phyloP scores from a whole-genome alignment of 1,140 invertebrate species.

The Lordiphosa clarofinis region DNA sequence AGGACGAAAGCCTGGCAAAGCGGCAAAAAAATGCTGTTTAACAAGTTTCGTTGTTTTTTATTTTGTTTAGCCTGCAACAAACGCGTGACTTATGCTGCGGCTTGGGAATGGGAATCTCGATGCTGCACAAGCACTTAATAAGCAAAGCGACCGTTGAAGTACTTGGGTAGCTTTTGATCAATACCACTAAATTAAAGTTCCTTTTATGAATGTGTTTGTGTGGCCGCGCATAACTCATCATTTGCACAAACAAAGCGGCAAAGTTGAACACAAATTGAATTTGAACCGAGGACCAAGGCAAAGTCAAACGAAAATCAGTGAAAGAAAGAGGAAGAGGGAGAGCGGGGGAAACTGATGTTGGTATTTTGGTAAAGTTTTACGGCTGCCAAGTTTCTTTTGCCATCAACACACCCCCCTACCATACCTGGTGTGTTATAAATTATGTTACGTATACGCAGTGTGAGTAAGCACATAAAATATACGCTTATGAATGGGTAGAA shows the following conservation, averaged over 20 bases:
- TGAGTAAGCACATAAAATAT: conserved; percentile 57
- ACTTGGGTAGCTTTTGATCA: conserved; percentile 2
- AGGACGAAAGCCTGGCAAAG: conserved; percentile 7
- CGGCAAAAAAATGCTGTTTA: conserved; percentile 53
- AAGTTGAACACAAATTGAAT: conserved; percentile 50
- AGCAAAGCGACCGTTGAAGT: conserved; percentile 19
- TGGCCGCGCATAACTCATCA: conserved; percentile 17
- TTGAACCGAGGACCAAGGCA: conserved; percentile 29
- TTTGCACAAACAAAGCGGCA: conserved; percentile 26
- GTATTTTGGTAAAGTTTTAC: conserved; percentile 39
- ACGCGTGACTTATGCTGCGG: conserved; percentile 53
- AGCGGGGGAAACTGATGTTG: conserved; percentile 23
- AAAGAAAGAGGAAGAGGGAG: neutral
- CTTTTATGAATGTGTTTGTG: neutral
- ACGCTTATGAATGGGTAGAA: conserved; percentile 59
- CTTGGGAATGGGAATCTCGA: conserved; percentile 34
- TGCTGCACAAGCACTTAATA: conserved; percentile 51
- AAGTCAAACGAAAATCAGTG: conserved; percentile 28
- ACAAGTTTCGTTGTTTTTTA: conserved; percentile 51
- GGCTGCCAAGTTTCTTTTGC: conserved; percentile 7
- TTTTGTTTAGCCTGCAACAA: conserved; percentile 10
- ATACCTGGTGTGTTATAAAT: conserved; percentile 47
- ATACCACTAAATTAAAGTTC: conserved; percentile 31
- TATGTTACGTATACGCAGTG: conserved; percentile 69
- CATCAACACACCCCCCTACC: neutral